These are phyloP conservation scores for Drosophila longiperda DNA, from an alignment of 2,888 invertebrate species.

Conservation along the genomic window DNA sequence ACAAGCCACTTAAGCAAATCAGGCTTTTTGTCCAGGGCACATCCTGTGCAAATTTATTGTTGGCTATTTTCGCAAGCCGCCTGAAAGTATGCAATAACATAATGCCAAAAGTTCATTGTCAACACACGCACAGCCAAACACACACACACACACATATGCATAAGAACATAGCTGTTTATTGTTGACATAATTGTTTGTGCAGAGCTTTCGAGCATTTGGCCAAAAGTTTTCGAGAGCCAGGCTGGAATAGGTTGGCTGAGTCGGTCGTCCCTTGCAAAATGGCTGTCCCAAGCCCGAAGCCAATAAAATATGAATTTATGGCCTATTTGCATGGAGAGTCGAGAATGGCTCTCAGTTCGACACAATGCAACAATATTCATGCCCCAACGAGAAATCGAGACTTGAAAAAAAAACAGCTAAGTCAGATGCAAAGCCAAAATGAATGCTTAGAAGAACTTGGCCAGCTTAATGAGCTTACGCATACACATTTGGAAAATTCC, in stretches of 20 bases:
- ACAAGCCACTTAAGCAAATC: constrained; percentile 17
- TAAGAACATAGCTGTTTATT: constrained; percentile 32
- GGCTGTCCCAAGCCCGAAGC: constrained; percentile 27
- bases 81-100: constrained; percentile 55
- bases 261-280: constrained; percentile 31
- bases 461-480: constrained; percentile 72
- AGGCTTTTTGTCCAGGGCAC: constrained; percentile 3
- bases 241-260: constrained; percentile 18
- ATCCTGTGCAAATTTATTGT: constrained; percentile 13
- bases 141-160: constrained; percentile 2
- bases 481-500: constrained; percentile 31
- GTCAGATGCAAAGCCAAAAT: constrained; percentile 59
- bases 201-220: constrained; percentile 32
- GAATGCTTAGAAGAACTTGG: constrained; percentile 56
- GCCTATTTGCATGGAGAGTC: constrained; percentile 70
- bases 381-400: constrained; percentile 27
- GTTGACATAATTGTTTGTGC: constrained; percentile 61
- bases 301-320: constrained; percentile 78
- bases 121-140: constrained; percentile 28
- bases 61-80: constrained; percentile 40
- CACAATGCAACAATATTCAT: constrained; percentile 51
- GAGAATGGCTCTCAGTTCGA: constrained; percentile 21
- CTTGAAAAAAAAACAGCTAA: constrained; percentile 35
- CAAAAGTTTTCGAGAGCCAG: constrained; percentile 19
- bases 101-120: constrained; percentile 66